Evolutionary conservation across 23 tunicate genomes (phyloP).

Genomic region (Phallusia fumigata): DNA sequence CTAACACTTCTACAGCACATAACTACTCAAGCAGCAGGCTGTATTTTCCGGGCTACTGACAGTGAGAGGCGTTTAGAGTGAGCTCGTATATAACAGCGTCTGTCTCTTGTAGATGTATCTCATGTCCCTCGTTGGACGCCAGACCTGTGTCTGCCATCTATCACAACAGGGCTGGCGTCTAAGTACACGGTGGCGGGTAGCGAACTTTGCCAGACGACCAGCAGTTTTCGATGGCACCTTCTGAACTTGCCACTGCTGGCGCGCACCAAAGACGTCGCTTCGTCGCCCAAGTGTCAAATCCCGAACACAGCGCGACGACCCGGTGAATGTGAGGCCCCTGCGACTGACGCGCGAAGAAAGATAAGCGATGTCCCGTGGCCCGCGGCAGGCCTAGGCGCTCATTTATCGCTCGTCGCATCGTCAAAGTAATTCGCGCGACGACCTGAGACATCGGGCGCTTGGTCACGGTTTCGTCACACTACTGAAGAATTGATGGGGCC

Average conservation of each 20-base stretch:
- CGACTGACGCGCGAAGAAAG: not conserved
- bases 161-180: conserved; percentile 5
- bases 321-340: not conserved
- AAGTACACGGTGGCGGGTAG: not conserved
- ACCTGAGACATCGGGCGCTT: too few relatives aligned
- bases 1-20: too few relatives aligned
- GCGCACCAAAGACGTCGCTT: too few relatives aligned
- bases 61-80: too few relatives aligned
- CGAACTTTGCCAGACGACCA: too few relatives aligned
- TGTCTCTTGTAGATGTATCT: not conserved
- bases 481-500: too few relatives aligned
- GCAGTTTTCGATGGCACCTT: not conserved
- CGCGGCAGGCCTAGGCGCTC: not conserved
- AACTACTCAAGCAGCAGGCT: too few relatives aligned
- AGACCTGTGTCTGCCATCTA: not conserved
- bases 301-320: not conserved
- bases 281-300: not conserved
- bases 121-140: not conserved
- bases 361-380: not conserved
- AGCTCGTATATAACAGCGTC: too few relatives aligned
- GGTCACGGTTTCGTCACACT: too few relatives aligned
- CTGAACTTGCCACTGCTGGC: not conserved
- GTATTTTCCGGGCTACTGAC: too few relatives aligned
- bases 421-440: too few relatives aligned
- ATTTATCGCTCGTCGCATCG: conserved; percentile 1